Conservation (phyloP, 2,888 invertebrate species). For the Tryphoninae sp. region DNA sequence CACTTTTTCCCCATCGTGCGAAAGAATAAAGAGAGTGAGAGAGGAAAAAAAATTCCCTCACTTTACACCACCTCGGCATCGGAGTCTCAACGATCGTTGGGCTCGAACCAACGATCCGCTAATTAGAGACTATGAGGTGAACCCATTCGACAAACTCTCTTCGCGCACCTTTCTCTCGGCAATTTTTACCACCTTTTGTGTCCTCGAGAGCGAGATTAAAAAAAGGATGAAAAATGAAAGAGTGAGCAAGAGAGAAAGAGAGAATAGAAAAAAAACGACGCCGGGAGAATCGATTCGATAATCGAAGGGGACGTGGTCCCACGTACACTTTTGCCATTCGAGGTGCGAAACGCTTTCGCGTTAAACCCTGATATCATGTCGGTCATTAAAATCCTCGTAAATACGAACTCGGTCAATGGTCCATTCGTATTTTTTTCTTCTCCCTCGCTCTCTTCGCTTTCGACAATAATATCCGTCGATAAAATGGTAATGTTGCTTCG, state of each 20-base stretch:
- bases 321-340: constrained; percentile 20
- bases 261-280: constrained; percentile 13
- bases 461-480: background rate
- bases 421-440: constrained; percentile 2
- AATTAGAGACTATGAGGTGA: constrained; percentile 54
- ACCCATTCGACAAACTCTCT: constrained; percentile 53
- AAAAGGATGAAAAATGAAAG: background rate
- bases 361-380: constrained; percentile 36
- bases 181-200: constrained; percentile 40
- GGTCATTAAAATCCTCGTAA: constrained; percentile 55
- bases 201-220: constrained; percentile 23
- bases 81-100: constrained; percentile 37
- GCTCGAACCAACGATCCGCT: constrained; percentile 52
- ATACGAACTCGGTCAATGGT: constrained; percentile 7
- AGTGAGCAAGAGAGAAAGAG: background rate
- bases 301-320: constrained; percentile 30
- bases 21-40: constrained; percentile 10
- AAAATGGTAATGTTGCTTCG: constrained; percentile 19
- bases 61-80: constrained; percentile 42
- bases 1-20: constrained; percentile 31
- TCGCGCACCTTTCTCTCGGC: constrained; percentile 50
- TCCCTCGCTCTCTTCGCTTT: constrained; percentile 4
- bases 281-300: constrained; percentile 33
- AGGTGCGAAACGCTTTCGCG: constrained; percentile 47
- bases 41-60: constrained; percentile 34